A percentile compares a stretch with the other conserved stretches of the same genome.
Evolutionary conservation across 2,113 vertebrate genomes (phyloP).

Genomic region (Poeciliopsis occidentalis): DNA sequence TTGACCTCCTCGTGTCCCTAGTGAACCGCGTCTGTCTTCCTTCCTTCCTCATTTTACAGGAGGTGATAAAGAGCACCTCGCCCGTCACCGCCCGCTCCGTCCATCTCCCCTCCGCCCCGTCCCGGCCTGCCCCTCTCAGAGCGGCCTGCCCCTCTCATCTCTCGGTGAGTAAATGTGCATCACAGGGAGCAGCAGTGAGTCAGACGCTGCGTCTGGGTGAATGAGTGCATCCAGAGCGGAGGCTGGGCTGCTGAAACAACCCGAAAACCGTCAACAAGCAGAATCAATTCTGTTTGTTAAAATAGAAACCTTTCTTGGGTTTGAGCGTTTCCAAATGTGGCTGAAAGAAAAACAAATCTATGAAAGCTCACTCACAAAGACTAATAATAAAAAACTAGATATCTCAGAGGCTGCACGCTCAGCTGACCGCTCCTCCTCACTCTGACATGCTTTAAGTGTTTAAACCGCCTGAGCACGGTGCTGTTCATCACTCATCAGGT

Average conservation of each 20-base stretch:
- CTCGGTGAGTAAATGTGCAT: neutral
- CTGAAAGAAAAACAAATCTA: neutral
- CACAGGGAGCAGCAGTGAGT: neutral
- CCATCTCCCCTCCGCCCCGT: conserved; percentile 11
- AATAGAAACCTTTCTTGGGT: neutral
- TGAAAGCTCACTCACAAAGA: neutral
- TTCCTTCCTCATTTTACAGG: conserved; percentile 31
- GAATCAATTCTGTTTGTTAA: neutral
- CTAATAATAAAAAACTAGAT: neutral
- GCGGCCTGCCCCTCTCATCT: too few species aligned
- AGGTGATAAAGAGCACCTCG: conserved; percentile 60
- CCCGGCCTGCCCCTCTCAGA: conserved; percentile 2
- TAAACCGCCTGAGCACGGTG: neutral
- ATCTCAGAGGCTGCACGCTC: neutral
- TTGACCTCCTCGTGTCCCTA: conserved; percentile 32
- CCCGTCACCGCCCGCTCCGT: conserved; percentile 16
- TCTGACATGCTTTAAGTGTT: neutral
- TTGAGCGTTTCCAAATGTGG: neutral
- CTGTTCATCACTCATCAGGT: neutral
- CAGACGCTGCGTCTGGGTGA: conserved; percentile 7
- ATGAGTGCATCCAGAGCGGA: conserved; percentile 11
- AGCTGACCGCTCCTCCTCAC: neutral
- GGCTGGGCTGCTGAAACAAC: conserved; percentile 6
- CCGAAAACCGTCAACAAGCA: conserved; percentile 8
- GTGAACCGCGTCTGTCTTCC: conserved; percentile 24